These are phyloP conservation scores for Orius laevigatus DNA, from an alignment of 1,140 invertebrate genomes.

Conservation along the genomic window DNA sequence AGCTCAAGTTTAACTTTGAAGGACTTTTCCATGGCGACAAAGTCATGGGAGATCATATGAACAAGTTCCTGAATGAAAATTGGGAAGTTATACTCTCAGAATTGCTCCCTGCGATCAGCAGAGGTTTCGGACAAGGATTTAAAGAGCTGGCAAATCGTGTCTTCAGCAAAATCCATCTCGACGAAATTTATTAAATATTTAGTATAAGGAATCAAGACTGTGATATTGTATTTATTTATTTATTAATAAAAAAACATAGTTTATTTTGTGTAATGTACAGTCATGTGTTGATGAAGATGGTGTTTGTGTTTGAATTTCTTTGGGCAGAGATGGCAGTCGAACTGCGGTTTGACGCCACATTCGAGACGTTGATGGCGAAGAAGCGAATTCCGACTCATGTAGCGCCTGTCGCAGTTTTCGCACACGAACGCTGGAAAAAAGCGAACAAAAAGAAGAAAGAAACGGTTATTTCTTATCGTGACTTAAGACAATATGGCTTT, in stretches of 20 bases:
- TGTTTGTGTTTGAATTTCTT: conserved; percentile 6
- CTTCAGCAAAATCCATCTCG: conserved; percentile 54
- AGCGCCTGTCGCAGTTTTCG: conserved; percentile 23
- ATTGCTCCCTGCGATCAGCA: conserved; percentile 19
- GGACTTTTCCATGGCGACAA: too few relatives aligned
- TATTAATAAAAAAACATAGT: too few relatives aligned
- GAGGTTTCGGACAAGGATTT: conserved; percentile 22
- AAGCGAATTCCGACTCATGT: conserved; percentile 21
- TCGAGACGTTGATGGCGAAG: conserved; percentile 30
- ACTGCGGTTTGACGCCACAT: conserved; percentile 31
- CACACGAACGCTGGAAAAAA: not conserved
- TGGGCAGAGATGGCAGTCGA: conserved; percentile 29
- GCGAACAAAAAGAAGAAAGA: too few relatives aligned
- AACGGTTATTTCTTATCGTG: too few relatives aligned
- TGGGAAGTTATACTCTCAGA: conserved; percentile 24
- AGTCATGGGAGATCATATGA: conserved; percentile 22
- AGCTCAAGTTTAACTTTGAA: too few relatives aligned
- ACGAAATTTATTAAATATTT: conserved; percentile 37
- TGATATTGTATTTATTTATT: too few relatives aligned
- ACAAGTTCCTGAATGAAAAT: conserved; percentile 25
- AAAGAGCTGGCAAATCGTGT: conserved; percentile 8
- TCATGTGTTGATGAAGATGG: too few relatives aligned
- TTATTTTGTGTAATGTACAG: too few relatives aligned
- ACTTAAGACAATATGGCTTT: conserved; percentile 23
- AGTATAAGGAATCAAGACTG: conserved; percentile 49